Base-by-base conservation (phyloP, 2,888 invertebrate genomes). In the Meiosimyza decipiens region DNA sequence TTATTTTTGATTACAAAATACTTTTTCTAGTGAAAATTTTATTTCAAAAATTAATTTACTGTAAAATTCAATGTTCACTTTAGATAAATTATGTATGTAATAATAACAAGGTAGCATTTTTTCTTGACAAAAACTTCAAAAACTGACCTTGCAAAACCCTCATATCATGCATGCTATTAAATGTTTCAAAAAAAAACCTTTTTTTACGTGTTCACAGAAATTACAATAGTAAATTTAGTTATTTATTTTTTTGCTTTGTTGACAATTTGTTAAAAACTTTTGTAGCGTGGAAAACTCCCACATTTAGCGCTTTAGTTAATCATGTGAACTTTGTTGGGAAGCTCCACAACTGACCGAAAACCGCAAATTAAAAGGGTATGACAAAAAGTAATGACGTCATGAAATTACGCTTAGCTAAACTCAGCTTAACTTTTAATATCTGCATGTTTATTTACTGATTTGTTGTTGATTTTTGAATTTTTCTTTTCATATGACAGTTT, bases 281-380 rank as follows among this genome's bases (percentile, higher is more conserved):
- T 40, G 16, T 16, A 62, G 63, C 63, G 63, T 63, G 63, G 49
- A 63, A 63, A 63, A 63, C 63, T 63, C 16, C 16, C 63, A 63
- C 63, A 63, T 63, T 16, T 47, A 49, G 49, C 63, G 28, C 63
- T 47, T 28, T 57, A 57, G 28, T n/a, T n/a, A 55, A 55, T n/a
- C 16, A 57, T 55, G 57, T 57, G 28, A 57, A 55, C 2, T 40
- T 40, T 40, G 40, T 40, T 40, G 9, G 40, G 40, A 40, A 40
- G 40, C 40, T 18, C 6, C 40, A 40, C 18, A 57, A 18, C 18
- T 6, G n/a, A 18, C 28, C 28, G 3, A 55, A 12, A 15, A 57
- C 22, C 18, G 7, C 22, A 57, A 22, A 11, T 18, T 28, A 57
- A 28, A 57, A 18, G 57, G 28, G 5, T 28, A 22, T 22, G 18